Percentiles rank a stretch among this genome's conserved stretches.
phyloP scores from a whole-genome alignment of 2,888 invertebrate species.

The Hermaeophaga mercurialis region DNA sequence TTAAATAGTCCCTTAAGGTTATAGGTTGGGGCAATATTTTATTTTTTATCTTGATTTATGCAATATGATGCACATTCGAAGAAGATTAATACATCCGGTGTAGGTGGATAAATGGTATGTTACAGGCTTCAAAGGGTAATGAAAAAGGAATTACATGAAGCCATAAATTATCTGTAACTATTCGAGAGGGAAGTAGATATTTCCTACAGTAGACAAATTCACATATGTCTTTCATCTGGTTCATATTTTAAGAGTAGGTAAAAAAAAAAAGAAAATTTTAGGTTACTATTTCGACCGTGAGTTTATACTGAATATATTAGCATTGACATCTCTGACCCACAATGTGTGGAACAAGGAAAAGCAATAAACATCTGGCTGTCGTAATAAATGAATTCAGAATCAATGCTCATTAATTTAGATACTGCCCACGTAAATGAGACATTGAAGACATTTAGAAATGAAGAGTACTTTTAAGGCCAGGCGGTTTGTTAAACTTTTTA shows the following conservation, averaged over 20 bases:
- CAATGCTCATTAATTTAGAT: constrained; percentile 2
- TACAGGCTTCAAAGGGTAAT: constrained; percentile 9
- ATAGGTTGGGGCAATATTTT: constrained; percentile 9
- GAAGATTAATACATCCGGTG: constrained; percentile 13
- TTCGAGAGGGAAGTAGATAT: no score
- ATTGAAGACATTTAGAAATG: background rate
- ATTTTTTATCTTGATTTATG: constrained; percentile 4
- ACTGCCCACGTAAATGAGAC: background rate
- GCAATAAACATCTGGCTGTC: background rate
- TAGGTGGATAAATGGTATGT: constrained; percentile 13
- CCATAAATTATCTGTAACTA: background rate
- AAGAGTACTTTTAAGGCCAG: no score
- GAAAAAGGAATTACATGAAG: constrained; percentile 1
- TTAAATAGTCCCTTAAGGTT: background rate
- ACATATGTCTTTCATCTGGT: no score
- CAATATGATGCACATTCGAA: constrained; percentile 2
- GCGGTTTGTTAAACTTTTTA: no score
- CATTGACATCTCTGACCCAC: constrained; percentile 1
- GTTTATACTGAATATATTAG: background rate
- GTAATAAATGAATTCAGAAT: constrained; percentile 7
- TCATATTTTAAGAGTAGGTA: no score
- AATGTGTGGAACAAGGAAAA: background rate
- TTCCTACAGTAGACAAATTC: no score
- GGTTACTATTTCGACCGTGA: no score
- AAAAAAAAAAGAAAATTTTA: no score